Evolutionary conservation across 2,888 invertebrate species (phyloP).

Genomic region (Thera obeliscata): DNA sequence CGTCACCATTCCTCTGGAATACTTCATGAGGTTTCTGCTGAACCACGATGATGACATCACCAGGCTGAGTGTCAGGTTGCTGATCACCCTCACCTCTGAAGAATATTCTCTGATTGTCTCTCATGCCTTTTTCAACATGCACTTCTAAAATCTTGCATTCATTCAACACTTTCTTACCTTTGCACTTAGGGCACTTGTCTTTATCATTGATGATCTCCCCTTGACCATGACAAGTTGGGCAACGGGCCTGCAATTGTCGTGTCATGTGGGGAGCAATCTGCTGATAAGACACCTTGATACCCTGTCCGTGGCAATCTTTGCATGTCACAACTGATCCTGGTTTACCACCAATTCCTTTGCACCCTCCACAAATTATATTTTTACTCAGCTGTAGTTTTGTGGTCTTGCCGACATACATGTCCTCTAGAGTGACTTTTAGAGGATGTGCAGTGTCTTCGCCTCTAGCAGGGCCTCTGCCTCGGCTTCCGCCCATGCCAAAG

Average conservation of each 20-base stretch:
- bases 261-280: constrained; percentile 88
- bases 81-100: constrained; percentile 97
- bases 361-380: constrained; percentile 91
- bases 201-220: constrained; percentile 91
- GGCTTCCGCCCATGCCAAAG: constrained; percentile 84
- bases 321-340: constrained; percentile 88
- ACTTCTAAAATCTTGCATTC: constrained; percentile 94
- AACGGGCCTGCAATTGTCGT: constrained; percentile 86
- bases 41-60: constrained; percentile 95
- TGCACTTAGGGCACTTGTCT: constrained; percentile 92
- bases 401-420: constrained; percentile 95
- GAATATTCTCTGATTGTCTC: constrained; percentile 92
- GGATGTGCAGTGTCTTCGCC: constrained; percentile 94
- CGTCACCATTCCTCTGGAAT: constrained; percentile 91
- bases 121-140: constrained; percentile 95
- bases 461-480: constrained; percentile 83
- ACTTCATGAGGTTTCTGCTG: constrained; percentile 91
- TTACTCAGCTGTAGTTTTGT: constrained; percentile 92
- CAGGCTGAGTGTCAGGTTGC: constrained; percentile 92
- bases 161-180: constrained; percentile 92
- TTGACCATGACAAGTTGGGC: constrained; percentile 86
- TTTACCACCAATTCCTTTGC: constrained; percentile 91
- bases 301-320: constrained; percentile 90
- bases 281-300: constrained; percentile 89
- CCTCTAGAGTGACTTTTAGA: constrained; percentile 93